Conservation (phyloP, 2,113 vertebrate genomes). For the Paradoxurus hermaphroditus region DNA sequence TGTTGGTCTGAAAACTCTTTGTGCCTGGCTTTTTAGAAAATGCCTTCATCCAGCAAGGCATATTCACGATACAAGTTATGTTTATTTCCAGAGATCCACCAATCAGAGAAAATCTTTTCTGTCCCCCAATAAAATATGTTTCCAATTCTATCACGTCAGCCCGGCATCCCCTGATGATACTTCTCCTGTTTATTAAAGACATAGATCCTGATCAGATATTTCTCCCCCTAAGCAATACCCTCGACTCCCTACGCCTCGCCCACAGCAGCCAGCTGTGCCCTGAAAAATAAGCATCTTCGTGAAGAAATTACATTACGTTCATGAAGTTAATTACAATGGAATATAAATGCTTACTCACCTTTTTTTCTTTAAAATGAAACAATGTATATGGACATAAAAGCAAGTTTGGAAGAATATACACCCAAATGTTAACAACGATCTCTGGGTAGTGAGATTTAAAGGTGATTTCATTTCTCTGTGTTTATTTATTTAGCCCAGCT, state of each 20-base stretch:
- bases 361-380: background rate
- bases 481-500: background rate
- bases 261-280: background rate
- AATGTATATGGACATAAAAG: background rate
- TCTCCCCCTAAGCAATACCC: background rate
- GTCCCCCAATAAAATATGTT: constrained; percentile 61
- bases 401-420: background rate
- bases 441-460: background rate
- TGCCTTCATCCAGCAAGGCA: background rate
- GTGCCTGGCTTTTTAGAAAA: constrained; percentile 18
- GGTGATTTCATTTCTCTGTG: background rate
- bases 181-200: constrained; percentile 57
- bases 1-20: constrained; percentile 7
- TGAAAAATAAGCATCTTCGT: constrained; percentile 26
- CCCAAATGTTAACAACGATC: background rate
- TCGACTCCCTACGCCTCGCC: no score
- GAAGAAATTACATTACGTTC: background rate
- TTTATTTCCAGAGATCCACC: constrained; percentile 56
- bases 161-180: background rate
- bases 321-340: background rate
- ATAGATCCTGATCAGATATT: constrained; percentile 46
- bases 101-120: constrained; percentile 52
- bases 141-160: constrained; percentile 50
- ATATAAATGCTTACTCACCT: background rate
- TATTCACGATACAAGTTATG: constrained; percentile 7